These are phyloP conservation scores for Pteruthius melanotis DNA, from an alignment of 2,113 vertebrate genomes.

Conservation along the genomic window DNA sequence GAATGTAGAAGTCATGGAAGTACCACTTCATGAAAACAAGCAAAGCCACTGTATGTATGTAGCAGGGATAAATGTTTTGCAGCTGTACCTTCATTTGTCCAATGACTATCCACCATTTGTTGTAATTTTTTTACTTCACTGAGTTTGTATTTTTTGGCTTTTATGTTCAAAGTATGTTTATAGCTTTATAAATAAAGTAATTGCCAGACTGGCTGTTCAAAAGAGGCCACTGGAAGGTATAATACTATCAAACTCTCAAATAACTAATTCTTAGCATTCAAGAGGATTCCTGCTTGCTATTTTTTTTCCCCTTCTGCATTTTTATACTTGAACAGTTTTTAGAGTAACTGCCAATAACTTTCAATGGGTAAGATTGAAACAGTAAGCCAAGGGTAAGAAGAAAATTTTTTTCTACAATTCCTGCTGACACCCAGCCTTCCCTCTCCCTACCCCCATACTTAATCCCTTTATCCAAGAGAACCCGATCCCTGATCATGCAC, in stretches of 20 bases:
- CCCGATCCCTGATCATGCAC: background rate
- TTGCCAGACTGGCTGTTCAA: constrained; percentile 57
- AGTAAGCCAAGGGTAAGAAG: background rate
- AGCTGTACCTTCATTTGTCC: constrained; percentile 31
- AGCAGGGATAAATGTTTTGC: constrained; percentile 45
- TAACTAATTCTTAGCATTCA: background rate
- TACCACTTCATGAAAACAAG: constrained; percentile 20
- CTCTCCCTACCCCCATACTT: too few relatives aligned
- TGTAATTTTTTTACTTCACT: constrained; percentile 54
- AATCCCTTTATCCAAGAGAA: background rate
- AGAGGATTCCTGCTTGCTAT: background rate
- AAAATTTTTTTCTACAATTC: background rate
- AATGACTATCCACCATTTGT: constrained; percentile 2
- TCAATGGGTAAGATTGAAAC: background rate
- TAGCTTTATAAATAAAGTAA: constrained; percentile 74
- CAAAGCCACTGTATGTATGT: constrained; percentile 53
- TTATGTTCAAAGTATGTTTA: constrained; percentile 69
- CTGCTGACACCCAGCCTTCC: background rate
- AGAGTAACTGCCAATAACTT: background rate
- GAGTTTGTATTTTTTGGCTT: constrained; percentile 66
- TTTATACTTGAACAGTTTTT: background rate
- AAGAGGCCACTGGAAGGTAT: constrained; percentile 44
- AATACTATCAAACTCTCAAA: background rate
- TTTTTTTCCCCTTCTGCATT: background rate
- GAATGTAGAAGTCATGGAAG: constrained; percentile 57